Percentiles rank a stretch among this genome's conserved stretches.
Conservation (phyloP, 2,888 invertebrate species). For the Argyresthia albistria region DNA sequence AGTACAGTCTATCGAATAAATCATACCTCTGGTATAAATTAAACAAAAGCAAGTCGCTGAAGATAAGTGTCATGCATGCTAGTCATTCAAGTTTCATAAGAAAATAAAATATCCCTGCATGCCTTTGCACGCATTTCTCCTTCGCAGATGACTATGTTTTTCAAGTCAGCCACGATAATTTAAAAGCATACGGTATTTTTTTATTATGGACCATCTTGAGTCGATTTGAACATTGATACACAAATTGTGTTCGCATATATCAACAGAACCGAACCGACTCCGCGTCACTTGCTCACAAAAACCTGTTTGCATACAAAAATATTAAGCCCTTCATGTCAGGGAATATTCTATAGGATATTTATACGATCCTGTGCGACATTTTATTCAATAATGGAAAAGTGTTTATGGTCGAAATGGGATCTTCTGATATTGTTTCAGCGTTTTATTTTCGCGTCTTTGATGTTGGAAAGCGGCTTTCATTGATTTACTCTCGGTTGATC, state of each 20-base stretch:
- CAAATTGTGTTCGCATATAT: slow-evolving; percentile 24
- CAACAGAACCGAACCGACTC: slow-evolving; percentile 19
- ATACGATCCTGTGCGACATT: slow-evolving; percentile 46
- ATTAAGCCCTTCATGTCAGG: slow-evolving; percentile 23
- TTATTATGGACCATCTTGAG: too few species aligned
- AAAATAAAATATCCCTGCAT: too few species aligned
- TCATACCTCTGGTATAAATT: too few species aligned
- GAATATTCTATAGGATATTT: slow-evolving; percentile 35
- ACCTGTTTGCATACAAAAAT: slow-evolving; percentile 43
- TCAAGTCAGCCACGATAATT: too few species aligned
- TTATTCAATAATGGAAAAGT: slow-evolving; percentile 62
- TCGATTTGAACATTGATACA: neutral
- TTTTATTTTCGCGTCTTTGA: slow-evolving; percentile 39
- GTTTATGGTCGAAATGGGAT: slow-evolving; percentile 53
- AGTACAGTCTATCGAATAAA: too few species aligned
- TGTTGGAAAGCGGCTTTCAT: neutral
- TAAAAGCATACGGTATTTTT: too few species aligned
- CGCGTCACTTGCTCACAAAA: slow-evolving; percentile 20
- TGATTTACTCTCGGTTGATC: neutral
- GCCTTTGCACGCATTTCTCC: too few species aligned
- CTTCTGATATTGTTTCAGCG: slow-evolving; percentile 45
- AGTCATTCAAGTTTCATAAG: too few species aligned
- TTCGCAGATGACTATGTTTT: too few species aligned
- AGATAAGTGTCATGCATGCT: too few species aligned
- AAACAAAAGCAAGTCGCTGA: too few species aligned